A percentile compares a stretch with the other conserved stretches of the same genome.
These are phyloP conservation scores for Adelosebastes latens DNA, from an alignment of 2,797 vertebrate genomes.

Conservation along the genomic window DNA sequence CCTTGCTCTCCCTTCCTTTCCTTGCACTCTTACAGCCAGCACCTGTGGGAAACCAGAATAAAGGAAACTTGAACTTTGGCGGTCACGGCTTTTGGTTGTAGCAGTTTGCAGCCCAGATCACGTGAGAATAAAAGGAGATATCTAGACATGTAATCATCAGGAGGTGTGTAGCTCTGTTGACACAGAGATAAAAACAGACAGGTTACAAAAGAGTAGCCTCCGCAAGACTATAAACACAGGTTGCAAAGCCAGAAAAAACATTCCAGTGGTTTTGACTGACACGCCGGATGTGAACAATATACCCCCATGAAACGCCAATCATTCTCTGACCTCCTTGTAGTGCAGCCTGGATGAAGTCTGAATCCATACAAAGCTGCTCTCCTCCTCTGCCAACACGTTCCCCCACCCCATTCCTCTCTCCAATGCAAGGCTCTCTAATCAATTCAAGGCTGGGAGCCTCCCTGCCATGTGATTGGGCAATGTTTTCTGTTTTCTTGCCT, in stretches of 20 bases:
- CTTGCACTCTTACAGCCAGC: conserved; percentile 50
- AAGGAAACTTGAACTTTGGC: conserved; percentile 24
- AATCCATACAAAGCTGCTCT: conserved; percentile 2
- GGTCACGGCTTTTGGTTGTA: background rate
- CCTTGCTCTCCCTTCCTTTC: conserved; percentile 59
- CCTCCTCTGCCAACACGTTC: background rate
- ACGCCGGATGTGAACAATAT: conserved; percentile 58
- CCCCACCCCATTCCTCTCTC: conserved; percentile 41
- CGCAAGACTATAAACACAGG: conserved; percentile 49
- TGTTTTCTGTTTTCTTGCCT: conserved; percentile 57
- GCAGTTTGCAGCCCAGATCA: background rate
- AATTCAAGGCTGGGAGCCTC: conserved; percentile 68
- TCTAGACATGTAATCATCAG: conserved; percentile 15
- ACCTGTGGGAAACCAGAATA: conserved; percentile 58
- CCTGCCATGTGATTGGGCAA: conserved; percentile 68
- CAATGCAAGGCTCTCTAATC: conserved; percentile 63
- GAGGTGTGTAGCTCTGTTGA: conserved; percentile 34
- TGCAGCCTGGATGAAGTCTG: conserved; percentile 6
- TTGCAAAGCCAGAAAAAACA: conserved; percentile 55
- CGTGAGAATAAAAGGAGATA: conserved; percentile 10
- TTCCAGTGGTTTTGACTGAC: conserved; percentile 64
- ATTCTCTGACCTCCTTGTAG: conserved; percentile 19
- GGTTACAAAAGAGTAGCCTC: conserved; percentile 50
- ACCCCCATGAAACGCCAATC: conserved; percentile 43
- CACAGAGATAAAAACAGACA: conserved; percentile 56